Evolutionary conservation across 2,888 invertebrate species (phyloP).

Genomic region (Tipula unca): DNA sequence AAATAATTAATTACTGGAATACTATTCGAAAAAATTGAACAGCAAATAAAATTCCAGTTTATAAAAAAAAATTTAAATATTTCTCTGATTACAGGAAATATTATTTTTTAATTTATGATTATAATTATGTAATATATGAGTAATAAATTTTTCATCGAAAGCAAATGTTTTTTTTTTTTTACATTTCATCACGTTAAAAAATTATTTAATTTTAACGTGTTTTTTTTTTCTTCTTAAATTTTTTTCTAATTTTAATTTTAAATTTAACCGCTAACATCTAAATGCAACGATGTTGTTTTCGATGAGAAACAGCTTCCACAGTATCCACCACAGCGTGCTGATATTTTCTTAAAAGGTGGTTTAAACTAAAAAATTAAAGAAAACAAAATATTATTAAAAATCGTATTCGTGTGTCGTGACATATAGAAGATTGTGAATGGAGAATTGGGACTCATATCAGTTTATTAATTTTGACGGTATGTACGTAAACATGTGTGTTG

Average conservation of each 20-base stretch:
- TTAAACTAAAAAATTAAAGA: slow-evolving; percentile 43
- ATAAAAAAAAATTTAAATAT: neutral
- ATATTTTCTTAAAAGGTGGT: slow-evolving; percentile 42
- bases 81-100: neutral
- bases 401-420: no score
- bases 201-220: neutral
- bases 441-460: no score
- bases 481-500: no score
- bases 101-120: neutral
- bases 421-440: no score
- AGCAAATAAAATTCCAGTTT: neutral
- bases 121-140: neutral
- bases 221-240: neutral
- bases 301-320: slow-evolving; percentile 55
- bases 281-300: slow-evolving; percentile 34
- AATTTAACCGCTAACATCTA: slow-evolving; percentile 28
- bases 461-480: no score
- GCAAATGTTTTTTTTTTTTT: neutral
- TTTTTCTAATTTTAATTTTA: neutral
- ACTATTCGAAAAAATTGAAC: slow-evolving; percentile 1
- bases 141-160: neutral
- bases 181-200: neutral
- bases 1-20: neutral
- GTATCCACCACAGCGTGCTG: slow-evolving; percentile 64
- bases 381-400: no score